phyloP scores from a whole-genome alignment of 2,113 vertebrate genomes.

The Talpa occidentalis region DNA sequence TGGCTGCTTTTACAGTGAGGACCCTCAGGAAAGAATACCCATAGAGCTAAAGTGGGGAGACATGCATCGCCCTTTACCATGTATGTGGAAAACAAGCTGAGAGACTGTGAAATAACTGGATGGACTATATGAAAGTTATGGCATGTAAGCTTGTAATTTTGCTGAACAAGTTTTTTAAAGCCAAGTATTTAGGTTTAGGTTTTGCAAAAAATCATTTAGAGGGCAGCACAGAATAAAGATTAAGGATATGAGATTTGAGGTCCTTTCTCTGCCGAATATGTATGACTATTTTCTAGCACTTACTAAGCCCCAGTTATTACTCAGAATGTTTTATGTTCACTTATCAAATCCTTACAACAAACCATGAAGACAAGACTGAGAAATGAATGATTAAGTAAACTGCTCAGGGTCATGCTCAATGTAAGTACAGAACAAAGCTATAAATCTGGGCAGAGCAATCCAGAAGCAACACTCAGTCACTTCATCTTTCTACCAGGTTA shows the following conservation, averaged over 20 bases:
- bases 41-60: background rate
- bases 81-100: background rate
- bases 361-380: background rate
- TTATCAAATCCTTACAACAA: background rate
- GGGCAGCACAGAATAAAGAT: background rate
- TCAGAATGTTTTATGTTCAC: background rate
- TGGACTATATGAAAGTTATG: background rate
- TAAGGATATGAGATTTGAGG: background rate
- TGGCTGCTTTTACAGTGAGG: background rate
- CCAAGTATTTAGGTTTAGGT: background rate
- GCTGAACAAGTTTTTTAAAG: background rate
- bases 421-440: background rate
- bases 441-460: background rate
- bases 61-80: accelerated
- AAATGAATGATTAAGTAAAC: background rate
- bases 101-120: background rate
- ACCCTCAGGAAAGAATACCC: background rate
- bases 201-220: background rate
- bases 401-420: background rate
- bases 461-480: background rate
- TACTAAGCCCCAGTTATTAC: background rate
- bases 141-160: background rate
- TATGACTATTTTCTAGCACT: background rate
- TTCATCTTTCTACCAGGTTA: background rate
- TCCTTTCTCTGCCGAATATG: background rate